These are phyloP conservation scores for Tyria jacobaeae DNA, from an alignment of 2,888 invertebrate genomes.

Conservation along the genomic window DNA sequence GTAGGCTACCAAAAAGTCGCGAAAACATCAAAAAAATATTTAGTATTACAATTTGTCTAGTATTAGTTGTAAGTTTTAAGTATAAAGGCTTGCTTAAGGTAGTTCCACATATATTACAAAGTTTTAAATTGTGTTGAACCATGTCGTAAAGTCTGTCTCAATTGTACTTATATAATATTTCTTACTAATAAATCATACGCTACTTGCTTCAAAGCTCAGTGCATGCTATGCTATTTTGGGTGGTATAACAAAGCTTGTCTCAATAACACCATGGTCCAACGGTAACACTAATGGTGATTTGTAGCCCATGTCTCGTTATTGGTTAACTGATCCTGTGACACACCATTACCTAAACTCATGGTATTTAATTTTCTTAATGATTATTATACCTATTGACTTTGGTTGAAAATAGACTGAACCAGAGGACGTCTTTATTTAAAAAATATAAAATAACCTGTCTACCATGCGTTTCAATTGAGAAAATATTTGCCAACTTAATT, in stretches of 20 bases:
- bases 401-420: neutral
- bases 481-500: no score
- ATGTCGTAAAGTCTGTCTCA: no score
- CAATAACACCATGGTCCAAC: conserved; percentile 60
- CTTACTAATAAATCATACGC: neutral
- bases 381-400: conserved; percentile 2
- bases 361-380: conserved; percentile 16
- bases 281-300: conserved; percentile 79
- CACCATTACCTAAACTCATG: conserved; percentile 50
- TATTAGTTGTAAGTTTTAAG: no score
- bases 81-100: no score
- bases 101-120: no score
- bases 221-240: neutral
- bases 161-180: no score
- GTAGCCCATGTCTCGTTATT: conserved; percentile 76
- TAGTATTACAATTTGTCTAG: no score
- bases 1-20: no score
- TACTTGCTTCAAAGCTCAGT: neutral
- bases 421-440: neutral
- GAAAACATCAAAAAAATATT: no score
- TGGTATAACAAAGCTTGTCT: neutral
- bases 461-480: no score
- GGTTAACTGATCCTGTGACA: conserved; percentile 65
- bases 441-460: no score
- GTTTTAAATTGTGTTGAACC: no score